A percentile compares a stretch with the other conserved stretches of the same genome.
These are phyloP conservation scores for Macrosiphum euphorbiae DNA, from an alignment of 2,888 invertebrate species.

Conservation along the genomic window DNA sequence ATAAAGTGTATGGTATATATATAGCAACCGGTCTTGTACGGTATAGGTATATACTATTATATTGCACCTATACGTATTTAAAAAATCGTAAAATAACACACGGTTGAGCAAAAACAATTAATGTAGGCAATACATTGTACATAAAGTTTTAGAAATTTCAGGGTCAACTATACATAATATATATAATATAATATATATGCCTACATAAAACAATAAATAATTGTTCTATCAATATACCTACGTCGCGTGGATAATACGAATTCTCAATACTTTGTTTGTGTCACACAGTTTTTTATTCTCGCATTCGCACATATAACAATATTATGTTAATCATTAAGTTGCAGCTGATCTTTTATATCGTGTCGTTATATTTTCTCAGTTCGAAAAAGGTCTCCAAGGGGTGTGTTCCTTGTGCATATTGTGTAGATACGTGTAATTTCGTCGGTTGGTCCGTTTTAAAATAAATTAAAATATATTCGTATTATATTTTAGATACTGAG, in stretches of 20 bases:
- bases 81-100: not conserved
- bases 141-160: conserved; percentile 29
- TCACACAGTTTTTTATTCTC: not conserved
- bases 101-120: conserved; percentile 11
- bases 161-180: not conserved
- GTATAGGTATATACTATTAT: too few relatives aligned
- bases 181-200: not conserved
- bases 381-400: not conserved
- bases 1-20: not conserved
- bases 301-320: not conserved
- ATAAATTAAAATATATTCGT: not conserved
- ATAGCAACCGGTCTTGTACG: conserved; percentile 4
- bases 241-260: not conserved
- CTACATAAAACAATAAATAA: conserved; percentile 5
- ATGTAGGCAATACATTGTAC: not conserved
- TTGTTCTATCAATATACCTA: conserved; percentile 2
- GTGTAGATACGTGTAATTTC: not conserved
- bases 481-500: too few relatives aligned
- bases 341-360: not conserved
- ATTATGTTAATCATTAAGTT: not conserved
- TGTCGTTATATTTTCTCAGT: not conserved
- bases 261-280: not conserved
- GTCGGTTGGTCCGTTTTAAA: not conserved
- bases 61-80: not conserved
- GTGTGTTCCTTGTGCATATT: not conserved